These are phyloP conservation scores for Ectemnius lituratus DNA, from an alignment of 2,888 invertebrate species.

Conservation along the genomic window DNA sequence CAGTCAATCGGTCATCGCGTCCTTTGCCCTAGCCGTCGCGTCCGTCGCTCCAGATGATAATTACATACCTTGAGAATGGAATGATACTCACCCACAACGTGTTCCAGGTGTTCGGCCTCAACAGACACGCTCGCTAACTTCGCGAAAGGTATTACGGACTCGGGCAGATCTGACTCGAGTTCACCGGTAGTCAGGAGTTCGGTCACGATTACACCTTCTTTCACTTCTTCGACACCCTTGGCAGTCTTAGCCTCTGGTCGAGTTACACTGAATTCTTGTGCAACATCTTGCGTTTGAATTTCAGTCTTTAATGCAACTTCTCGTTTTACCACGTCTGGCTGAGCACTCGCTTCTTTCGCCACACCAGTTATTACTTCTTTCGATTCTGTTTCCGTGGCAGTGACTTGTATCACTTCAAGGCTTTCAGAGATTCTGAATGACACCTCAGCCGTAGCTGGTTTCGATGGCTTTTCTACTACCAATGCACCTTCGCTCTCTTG, in stretches of 20 bases:
- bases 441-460: constrained; percentile 65
- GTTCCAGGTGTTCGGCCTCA: constrained; percentile 71
- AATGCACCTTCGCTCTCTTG: constrained; percentile 69
- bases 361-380: constrained; percentile 75
- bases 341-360: constrained; percentile 78
- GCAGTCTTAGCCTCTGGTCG: constrained; percentile 70
- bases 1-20: constrained; percentile 31
- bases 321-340: constrained; percentile 76
- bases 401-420: constrained; percentile 76
- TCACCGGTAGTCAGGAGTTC: constrained; percentile 79
- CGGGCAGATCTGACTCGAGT: constrained; percentile 77
- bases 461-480: constrained; percentile 47
- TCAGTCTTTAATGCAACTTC: constrained; percentile 76
- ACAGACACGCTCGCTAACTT: constrained; percentile 76
- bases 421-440: constrained; percentile 72
- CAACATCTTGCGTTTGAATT: constrained; percentile 65
- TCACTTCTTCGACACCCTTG: constrained; percentile 68
- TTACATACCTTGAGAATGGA: constrained; percentile 46
- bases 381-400: constrained; percentile 72
- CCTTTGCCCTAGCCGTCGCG: constrained; percentile 32
- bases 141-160: constrained; percentile 75
- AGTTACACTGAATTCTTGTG: constrained; percentile 63
- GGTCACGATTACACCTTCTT: constrained; percentile 79
- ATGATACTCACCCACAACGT: constrained; percentile 70
- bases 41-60: constrained; percentile 42